These are phyloP conservation scores for Euphydryas editha DNA, from an alignment of 2,888 invertebrate genomes.

Conservation along the genomic window DNA sequence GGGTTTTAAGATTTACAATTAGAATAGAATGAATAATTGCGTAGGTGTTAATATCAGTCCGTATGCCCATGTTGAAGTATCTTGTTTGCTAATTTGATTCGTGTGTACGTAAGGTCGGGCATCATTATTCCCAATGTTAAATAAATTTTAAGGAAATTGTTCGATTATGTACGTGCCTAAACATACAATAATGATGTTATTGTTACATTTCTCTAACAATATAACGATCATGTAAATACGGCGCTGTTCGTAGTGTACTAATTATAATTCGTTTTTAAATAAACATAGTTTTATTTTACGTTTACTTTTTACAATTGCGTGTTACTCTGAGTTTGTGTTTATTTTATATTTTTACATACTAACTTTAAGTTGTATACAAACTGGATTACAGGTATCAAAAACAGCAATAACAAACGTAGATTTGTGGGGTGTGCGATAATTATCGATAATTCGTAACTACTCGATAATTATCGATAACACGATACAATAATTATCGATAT, in stretches of 20 bases:
- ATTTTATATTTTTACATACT: neutral
- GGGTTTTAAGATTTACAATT: constrained; percentile 30
- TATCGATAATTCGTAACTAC: too few species aligned
- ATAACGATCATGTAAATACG: constrained; percentile 82
- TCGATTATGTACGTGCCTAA: constrained; percentile 78
- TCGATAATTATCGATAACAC: too few species aligned
- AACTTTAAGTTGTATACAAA: neutral
- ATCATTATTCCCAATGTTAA: constrained; percentile 40
- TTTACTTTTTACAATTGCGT: neutral
- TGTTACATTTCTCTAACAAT: constrained; percentile 84
- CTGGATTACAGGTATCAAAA: neutral
- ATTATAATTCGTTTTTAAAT: constrained; percentile 78
- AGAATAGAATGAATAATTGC: constrained; percentile 32
- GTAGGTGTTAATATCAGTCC: constrained; percentile 35
- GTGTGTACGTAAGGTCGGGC: constrained; percentile 32
- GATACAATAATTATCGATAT: too few species aligned
- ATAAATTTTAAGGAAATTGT: constrained; percentile 54
- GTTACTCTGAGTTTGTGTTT: neutral
- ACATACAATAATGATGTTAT: constrained; percentile 75
- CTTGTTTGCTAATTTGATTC: constrained; percentile 25
- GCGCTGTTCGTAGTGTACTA: constrained; percentile 83
- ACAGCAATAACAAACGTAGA: too few species aligned
- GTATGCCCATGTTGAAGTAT: constrained; percentile 34
- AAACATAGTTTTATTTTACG: constrained; percentile 61
- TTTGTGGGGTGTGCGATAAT: too few species aligned